Evolutionary conservation across 2,113 vertebrate species (phyloP), one percentile per base, ranked within the genome.

Genomic region (Proterorhinus semilunaris): DNA sequence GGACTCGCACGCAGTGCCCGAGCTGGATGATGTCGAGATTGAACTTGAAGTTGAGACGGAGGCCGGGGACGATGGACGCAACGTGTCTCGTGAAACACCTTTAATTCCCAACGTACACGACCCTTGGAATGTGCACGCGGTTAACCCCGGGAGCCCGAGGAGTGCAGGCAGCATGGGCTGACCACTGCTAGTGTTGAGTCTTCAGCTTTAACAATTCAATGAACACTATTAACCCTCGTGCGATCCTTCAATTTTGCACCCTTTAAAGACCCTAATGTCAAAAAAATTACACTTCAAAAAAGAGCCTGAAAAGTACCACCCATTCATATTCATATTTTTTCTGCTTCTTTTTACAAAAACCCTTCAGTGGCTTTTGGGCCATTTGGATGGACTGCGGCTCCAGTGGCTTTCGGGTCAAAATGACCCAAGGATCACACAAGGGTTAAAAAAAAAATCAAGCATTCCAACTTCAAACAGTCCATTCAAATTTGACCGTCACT

Each of bases 1-100:
- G 6, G 95, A 96, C 82, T 95, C 95, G 15, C 90, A 88, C 54
- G 91, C 92, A 3, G 83, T 81, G 48, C 88, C 71, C 62, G 91
- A 91, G 82, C 44, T 17, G 16, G 87, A 85, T 67, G 90, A 92
- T 65, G 67, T 69, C 0, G 91, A 92, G 1, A 16, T 72, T 65
- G 90, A 92, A 54, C 48, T 68, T 63, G 90, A 91, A 64, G 43
- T 78, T 12, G 84, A 86, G 50, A 50, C 66, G 52, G 70, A 91
- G 72, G 66, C n/a, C 0, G 72, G 84, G 7, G 91, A 92, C 36
- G 89, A 87, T 10, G 82, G 62, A 1, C 80, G 66, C 53, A 89
- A 90, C 74, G 70, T 76, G 55, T 93, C 93, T 76, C 83, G 76
- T 65, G 93, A 94, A 68, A 92, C 86, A 9, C 68, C 73, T 50